Evolutionary conservation across 2,888 invertebrate species (phyloP).

Genomic region (Brachyptera risi): DNA sequence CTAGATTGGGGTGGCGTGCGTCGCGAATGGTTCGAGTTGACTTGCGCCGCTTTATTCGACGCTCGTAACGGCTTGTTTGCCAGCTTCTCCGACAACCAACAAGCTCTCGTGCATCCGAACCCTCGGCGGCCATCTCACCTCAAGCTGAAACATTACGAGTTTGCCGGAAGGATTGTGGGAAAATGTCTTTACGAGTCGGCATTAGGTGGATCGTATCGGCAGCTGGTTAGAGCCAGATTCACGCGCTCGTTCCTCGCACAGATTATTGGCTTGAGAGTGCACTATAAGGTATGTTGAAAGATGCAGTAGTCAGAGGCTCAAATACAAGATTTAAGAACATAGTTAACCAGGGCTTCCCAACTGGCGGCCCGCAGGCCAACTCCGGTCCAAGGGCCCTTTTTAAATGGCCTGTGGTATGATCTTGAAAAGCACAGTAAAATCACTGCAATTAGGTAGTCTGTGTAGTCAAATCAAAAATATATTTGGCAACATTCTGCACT

Average conservation of each 20-base stretch:
- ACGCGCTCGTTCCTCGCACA: conserved; percentile 91
- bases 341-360: no score
- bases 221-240: conserved; percentile 85
- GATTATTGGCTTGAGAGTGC: conserved; percentile 87
- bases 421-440: no score
- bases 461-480: no score
- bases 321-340: no score
- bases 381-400: no score
- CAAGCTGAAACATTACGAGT: conserved; percentile 86
- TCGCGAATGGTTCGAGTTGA: conserved; percentile 90
- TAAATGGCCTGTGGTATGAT: no score
- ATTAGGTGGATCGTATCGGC: conserved; percentile 78
- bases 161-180: conserved; percentile 89
- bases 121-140: conserved; percentile 68
- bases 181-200: conserved; percentile 94
- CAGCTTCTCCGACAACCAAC: conserved; percentile 80
- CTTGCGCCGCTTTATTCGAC: conserved; percentile 85
- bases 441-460: no score
- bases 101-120: conserved; percentile 88
- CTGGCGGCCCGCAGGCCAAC: no score
- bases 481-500: no score
- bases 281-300: conserved; percentile 81
- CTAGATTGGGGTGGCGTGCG: conserved; percentile 93
- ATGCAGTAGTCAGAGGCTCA: no score
- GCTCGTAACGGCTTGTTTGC: conserved; percentile 76